Evolutionary conservation across 2,797 vertebrate species (phyloP), one percentile per base, ranked within the genome.

Genomic region (Florisuga fusca): DNA sequence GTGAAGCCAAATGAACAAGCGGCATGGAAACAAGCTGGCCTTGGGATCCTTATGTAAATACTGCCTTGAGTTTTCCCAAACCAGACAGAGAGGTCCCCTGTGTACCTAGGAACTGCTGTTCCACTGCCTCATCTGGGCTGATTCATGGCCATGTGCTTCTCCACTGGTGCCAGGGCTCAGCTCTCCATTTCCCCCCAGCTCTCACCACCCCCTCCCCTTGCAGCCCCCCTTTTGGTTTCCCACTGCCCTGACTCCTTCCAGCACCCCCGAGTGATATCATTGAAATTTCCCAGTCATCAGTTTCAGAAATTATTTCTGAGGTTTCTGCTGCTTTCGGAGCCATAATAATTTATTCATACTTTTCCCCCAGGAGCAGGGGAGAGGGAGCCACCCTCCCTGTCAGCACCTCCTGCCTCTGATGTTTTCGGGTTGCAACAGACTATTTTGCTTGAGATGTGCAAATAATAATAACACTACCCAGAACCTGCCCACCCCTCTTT

Each of bases 251-350:
- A 21, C 27, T 76, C 67, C 82, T 75, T 57, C 84, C 66, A 80
- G 64, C 79, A 88, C 51, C 85, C 63, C 25, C 29, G 51, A 43
- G 80, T 69, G 87, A 82, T 50, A 67, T 80, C 89, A 95, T 16
- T 94, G 96, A 92, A 95, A 95, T 96, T 96, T 96, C 97, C 90
- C 79, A 89, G 91, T 84, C 93, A 93, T 89, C 92, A 69, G 88
- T 88, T 97, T 84, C 95, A 88, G 83, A 96, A 96, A 89, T 88
- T 45, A 96, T 96, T 95, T 95, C 94, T 87, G 88, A 94, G 90
- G 62, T 87, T 93, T 66, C 76, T 62, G 64, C 85, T 87, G 84
- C 58, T 58, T 69, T 73, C 41, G 57, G 82, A 94, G 75, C 38
- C 25, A 9, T 53, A 82, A 87, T 79, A 58, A 92, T 95, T 84